Evolutionary conservation across 2,113 vertebrate species (phyloP).

Genomic region (Rafetus swinhoei): DNA sequence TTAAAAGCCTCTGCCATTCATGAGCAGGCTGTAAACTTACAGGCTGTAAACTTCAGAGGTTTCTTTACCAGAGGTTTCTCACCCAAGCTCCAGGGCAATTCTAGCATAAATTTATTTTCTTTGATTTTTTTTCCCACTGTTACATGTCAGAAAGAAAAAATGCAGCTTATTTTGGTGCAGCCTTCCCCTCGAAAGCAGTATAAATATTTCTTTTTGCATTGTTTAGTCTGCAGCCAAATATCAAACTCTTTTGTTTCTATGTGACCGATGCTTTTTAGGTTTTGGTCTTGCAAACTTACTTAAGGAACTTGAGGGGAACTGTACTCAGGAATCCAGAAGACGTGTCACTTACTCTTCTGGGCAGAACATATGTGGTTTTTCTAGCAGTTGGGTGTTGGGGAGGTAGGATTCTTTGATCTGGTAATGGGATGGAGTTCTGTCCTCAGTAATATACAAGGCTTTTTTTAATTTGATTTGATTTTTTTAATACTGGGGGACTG

Average conservation of each 20-base stretch:
- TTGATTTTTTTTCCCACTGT: conserved; percentile 39
- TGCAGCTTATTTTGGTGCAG: conserved; percentile 22
- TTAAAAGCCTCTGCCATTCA: conserved; percentile 7
- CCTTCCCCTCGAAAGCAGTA: conserved; percentile 57
- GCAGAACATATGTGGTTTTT: conserved; percentile 27
- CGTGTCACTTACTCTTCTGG: conserved; percentile 64
- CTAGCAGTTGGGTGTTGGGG: conserved; percentile 25
- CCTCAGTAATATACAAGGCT: conserved; percentile 58
- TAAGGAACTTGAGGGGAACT: conserved; percentile 74
- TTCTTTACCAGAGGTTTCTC: conserved; percentile 62
- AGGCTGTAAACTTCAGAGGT: conserved; percentile 14
- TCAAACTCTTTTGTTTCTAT: neutral
- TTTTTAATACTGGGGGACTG: conserved; percentile 62
- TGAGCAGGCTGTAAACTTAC: neutral
- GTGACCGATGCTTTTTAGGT: conserved; percentile 62
- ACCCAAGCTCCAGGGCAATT: conserved; percentile 45
- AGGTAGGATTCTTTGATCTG: conserved; percentile 47
- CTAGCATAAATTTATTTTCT: neutral
- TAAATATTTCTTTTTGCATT: conserved; percentile 51
- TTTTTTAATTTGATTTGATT: conserved; percentile 44
- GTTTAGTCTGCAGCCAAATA: neutral
- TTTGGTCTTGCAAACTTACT: conserved; percentile 61
- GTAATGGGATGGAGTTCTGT: conserved; percentile 74
- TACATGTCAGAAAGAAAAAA: conserved; percentile 24
- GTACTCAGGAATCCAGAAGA: conserved; percentile 79